Base-by-base conservation (phyloP, 2,797 vertebrate genomes). In the Muscicapa comitata region DNA sequence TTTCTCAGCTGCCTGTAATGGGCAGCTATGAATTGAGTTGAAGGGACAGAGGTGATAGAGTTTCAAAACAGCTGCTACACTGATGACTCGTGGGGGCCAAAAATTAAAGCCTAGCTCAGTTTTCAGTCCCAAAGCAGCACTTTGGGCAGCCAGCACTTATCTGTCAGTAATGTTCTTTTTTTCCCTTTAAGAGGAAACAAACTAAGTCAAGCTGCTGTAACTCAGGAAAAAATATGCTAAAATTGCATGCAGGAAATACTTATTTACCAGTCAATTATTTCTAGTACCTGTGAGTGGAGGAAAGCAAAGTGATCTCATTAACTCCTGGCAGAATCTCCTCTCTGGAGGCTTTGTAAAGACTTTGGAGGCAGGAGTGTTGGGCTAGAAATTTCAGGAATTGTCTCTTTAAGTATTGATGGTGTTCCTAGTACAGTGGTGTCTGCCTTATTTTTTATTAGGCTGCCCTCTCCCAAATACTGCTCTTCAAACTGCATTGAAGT, bases 41-140 rank as follows among this genome's bases (percentile, higher is more conserved):
- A 31, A 70, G 73, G 51, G 51, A 18, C 51, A 29, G 75, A 70
- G 47, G 67, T 82, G 92, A 85, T 96, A 94, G 72, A 50, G 33
- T 96, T 97, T 95, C 95, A 73, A 89, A 93, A 82, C 95, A 97
- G 94, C 95, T 97, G 96, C 82, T 95, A 35, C 3, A 0, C 43
- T 53, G 57, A 15, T 84, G 86, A 63, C 79, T 96, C 0, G 12
- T 70, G 35, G 68, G 63, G 21, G 20, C 40, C 75, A 96, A 91
- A 96, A 94, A 89, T 96, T 90, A 96, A 96, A 95, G 80, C 51
- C 17, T 31, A 45, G 59, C 51, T 96, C 92, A 47, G 58, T 88
- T 97, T 96, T 95, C 89, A 80, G 13, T 89, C 77, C 61, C 48
- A 67, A 66, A 91, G 84, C 72, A 91, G 57, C 0, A 0, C 65